phyloP scores from a whole-genome alignment of 2,888 invertebrate genomes.

The Eurytoma californica region DNA sequence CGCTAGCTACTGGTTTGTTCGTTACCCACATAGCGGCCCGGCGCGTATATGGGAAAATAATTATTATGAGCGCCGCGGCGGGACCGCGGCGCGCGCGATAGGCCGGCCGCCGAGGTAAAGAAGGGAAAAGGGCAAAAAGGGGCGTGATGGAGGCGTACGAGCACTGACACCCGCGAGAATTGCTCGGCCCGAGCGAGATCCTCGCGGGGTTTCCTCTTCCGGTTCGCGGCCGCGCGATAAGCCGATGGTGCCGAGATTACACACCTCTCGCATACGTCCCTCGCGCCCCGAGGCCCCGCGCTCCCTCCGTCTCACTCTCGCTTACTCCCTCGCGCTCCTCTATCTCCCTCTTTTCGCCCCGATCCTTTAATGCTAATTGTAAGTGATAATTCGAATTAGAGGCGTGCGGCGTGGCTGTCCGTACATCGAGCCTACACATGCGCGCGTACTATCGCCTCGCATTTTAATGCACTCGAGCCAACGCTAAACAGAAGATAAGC shows the following conservation, averaged over 20 bases:
- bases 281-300: background rate
- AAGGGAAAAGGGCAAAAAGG: slow-evolving; percentile 43
- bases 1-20: slow-evolving; percentile 66
- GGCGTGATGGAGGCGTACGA: slow-evolving; percentile 40
- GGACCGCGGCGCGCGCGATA: background rate
- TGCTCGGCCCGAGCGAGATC: slow-evolving; percentile 52
- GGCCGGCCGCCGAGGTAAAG: background rate
- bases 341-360: slow-evolving; percentile 1
- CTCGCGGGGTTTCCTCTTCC: slow-evolving; percentile 63
- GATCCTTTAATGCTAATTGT: slow-evolving; percentile 48
- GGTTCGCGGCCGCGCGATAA: slow-evolving; percentile 58
- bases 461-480: slow-evolving; percentile 24
- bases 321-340: background rate
- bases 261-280: slow-evolving; percentile 40
- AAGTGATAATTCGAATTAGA: slow-evolving; percentile 54
- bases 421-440: slow-evolving; percentile 1
- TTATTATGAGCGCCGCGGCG: slow-evolving; percentile 67
- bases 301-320: slow-evolving; percentile 12
- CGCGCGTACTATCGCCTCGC: background rate
- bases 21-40: slow-evolving; percentile 52
- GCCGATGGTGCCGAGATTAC: slow-evolving; percentile 57
- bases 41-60: slow-evolving; percentile 69
- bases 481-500: slow-evolving; percentile 36
- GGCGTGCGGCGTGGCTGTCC: slow-evolving; percentile 7
- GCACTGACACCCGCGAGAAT: slow-evolving; percentile 61